A percentile compares a stretch with the other conserved stretches of the same genome.
Evolutionary conservation across 2,888 invertebrate species (phyloP).

Genomic region (Dusona sp.): DNA sequence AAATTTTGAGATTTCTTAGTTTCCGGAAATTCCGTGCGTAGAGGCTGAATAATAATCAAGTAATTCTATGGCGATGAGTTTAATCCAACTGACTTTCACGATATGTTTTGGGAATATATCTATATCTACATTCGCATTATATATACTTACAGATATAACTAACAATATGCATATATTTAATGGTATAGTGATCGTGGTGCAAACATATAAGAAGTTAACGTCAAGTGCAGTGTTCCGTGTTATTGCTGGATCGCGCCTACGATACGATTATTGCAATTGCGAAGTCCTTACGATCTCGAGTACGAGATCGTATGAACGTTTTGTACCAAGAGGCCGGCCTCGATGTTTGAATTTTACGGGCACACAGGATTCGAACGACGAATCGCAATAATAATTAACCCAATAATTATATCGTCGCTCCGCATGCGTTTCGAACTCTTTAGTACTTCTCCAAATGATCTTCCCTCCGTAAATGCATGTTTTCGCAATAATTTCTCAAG

Average conservation of each 20-base stretch:
- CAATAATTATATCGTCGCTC: constrained; percentile 70
- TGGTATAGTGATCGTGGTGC: constrained; percentile 37
- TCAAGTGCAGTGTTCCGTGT: constrained; percentile 52
- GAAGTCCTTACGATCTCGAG: constrained; percentile 26
- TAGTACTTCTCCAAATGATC: not conserved
- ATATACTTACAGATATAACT: not conserved
- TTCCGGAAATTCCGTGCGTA: not conserved
- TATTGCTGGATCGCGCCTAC: constrained; percentile 63
- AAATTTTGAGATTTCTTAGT: not conserved
- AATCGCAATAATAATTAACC: constrained; percentile 69
- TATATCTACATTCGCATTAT: not conserved
- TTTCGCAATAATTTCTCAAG: not conserved
- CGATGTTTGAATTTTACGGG: constrained; percentile 50
- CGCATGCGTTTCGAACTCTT: constrained; percentile 52
- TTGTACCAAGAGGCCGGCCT: not conserved
- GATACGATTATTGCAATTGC: constrained; percentile 67
- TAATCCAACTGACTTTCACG: constrained; percentile 26
- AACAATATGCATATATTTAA: not conserved
- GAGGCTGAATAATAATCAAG: not conserved
- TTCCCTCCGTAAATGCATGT: not conserved
- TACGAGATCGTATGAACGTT: not conserved
- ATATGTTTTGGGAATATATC: not conserved
- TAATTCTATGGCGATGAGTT: constrained; percentile 44
- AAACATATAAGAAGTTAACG: constrained; percentile 59
- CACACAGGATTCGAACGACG: constrained; percentile 27